Percentiles rank a stretch among this genome's conserved stretches.
Conservation (phyloP, 2,888 invertebrate species). For the Hydrotaea diabolus region DNA sequence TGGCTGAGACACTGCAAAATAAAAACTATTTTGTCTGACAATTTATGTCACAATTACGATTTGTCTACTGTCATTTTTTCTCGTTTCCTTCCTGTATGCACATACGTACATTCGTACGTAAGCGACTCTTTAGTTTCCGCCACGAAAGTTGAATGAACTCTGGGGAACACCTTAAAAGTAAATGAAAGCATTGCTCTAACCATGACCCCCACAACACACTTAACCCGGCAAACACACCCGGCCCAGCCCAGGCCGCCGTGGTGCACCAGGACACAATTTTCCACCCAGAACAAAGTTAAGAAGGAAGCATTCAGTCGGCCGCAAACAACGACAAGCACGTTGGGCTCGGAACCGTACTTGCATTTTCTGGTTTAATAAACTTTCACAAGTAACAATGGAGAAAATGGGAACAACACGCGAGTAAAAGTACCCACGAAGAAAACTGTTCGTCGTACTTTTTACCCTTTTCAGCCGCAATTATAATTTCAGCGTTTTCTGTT, state of each 20-base stretch:
- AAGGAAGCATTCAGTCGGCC: neutral
- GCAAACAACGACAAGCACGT: constrained; percentile 9
- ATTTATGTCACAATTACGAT: neutral
- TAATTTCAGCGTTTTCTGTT: neutral
- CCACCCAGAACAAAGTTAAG: neutral
- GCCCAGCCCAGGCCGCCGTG: no score
- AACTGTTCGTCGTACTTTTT: neutral
- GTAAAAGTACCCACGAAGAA: neutral
- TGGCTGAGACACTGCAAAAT: no score
- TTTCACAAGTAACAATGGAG: neutral
- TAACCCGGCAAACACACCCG: neutral
- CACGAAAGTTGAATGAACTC: constrained; percentile 16
- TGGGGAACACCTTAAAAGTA: constrained; percentile 7
- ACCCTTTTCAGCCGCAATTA: constrained; percentile 5
- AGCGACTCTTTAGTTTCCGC: neutral
- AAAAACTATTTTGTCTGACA: neutral
- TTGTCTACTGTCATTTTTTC: neutral
- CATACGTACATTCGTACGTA: neutral
- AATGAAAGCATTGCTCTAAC: constrained; percentile 17
- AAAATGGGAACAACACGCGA: neutral
- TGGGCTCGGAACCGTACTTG: neutral
- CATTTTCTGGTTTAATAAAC: constrained; percentile 20
- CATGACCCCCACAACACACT: constrained; percentile 23
- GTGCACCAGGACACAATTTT: neutral
- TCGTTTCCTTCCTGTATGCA: neutral